Percentiles rank a stretch among this genome's conserved stretches.
phyloP scores from a whole-genome alignment of 2,113 vertebrate genomes.

The Okapia johnstoni region DNA sequence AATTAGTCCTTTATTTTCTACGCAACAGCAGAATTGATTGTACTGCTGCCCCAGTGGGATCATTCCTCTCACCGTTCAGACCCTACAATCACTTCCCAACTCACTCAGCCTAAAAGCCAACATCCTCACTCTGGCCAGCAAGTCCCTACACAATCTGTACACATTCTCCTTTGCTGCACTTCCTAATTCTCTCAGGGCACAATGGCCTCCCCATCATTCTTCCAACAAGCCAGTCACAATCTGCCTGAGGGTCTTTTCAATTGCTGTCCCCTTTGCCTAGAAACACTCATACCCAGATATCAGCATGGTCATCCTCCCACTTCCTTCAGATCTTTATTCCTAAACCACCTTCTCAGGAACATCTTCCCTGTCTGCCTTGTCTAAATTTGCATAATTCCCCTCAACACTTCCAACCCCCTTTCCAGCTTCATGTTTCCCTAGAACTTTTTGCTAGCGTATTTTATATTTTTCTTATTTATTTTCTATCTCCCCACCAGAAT shows the following conservation, averaged over 20 bases:
- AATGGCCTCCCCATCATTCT: not conserved
- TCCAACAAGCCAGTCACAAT: not conserved
- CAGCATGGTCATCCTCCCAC: rapidly evolving
- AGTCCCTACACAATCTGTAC: rapidly evolving
- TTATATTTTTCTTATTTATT: not conserved
- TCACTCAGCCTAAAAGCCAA: not conserved
- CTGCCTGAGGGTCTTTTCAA: not conserved
- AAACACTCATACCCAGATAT: not conserved
- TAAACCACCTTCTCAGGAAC: not conserved
- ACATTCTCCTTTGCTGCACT: not conserved
- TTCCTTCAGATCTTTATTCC: not conserved
- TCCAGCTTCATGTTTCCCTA: not conserved
- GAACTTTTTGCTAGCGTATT: not conserved
- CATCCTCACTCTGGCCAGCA: not conserved
- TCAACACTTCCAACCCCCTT: not conserved
- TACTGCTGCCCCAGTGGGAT: not conserved
- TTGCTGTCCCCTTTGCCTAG: not conserved
- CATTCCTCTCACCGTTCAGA: not conserved
- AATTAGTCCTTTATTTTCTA: not conserved
- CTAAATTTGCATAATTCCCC: not conserved
- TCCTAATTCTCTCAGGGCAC: not conserved
- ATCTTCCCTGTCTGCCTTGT: not conserved
- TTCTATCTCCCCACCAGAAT: not conserved
- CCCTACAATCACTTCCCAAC: not conserved
- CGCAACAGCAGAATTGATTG: not conserved